Evolutionary conservation across 1,140 invertebrate genomes (phyloP), one percentile per base, ranked within the genome.

Genomic region (Calosoma granatense): DNA sequence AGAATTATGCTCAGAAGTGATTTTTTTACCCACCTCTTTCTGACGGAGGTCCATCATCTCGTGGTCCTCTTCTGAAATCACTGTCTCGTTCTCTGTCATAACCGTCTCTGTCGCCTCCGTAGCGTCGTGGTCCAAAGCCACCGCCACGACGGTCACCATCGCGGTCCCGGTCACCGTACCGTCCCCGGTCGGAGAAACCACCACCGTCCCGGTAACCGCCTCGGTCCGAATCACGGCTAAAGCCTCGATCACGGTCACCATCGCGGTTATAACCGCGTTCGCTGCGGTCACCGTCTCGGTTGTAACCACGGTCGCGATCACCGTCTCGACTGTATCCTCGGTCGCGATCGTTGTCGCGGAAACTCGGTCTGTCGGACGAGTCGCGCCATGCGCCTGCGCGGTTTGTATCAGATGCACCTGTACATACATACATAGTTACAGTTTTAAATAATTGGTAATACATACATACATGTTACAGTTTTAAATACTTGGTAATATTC

Each of bases 341-440:
- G 57, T 51, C 55, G 19, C 60, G 58, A 54, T 56, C 60, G 55
- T 63, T 53, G 17, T 66, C 69, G 30, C 65, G 53, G 51, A 65
- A 67, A 51, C 65, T 56, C 51, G 62, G 64, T 55, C 60, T 26
- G 15, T 61, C 62, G 43, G 53, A 60, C 30, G 61, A 62, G 15
- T 67, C 64, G n/a, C 72, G 66, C 72, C 73, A 74, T 14, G 63
- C 70, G 20, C 73, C 71, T n/a, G 71, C 69, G 17, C 66, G 68
- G 23, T 67, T 69, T 58, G 68, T 66, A 1, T 58, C 59, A 9
- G 67, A 65, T 9, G 61, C 36, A 53, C 51, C 64, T 69, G 15
- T 12, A 12, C 6, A 11, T 17, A 47, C 15, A 17, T 12, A 36
- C n/a, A 9, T 36, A 36, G 26, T 36, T 36, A 36, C 26, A 36